A percentile compares a stretch with the other conserved stretches of the same genome.
Evolutionary conservation across 2,113 vertebrate genomes (phyloP).

Genomic region (Rutilus rutilus): DNA sequence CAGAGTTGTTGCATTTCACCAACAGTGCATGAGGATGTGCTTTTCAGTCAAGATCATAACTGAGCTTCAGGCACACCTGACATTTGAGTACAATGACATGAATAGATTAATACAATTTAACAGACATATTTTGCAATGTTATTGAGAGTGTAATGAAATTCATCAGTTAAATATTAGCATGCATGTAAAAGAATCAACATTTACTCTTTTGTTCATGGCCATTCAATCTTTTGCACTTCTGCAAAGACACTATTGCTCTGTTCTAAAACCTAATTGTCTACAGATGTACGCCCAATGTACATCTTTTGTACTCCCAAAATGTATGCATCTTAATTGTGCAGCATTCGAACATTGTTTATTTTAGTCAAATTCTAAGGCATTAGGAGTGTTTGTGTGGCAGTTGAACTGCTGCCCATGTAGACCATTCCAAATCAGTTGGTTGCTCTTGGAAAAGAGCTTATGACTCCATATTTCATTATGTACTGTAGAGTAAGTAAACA

Average conservation of each 20-base stretch:
- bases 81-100: conserved; percentile 4
- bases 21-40: conserved; percentile 11
- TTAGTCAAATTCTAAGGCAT: not conserved
- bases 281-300: not conserved
- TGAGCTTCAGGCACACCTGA: not conserved
- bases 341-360: not conserved
- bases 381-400: not conserved
- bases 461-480: not conserved
- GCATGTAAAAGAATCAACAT: not conserved
- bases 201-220: not conserved
- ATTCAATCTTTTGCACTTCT: not conserved
- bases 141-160: not conserved
- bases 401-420: not conserved
- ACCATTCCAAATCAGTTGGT: not conserved
- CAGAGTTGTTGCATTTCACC: conserved; percentile 31
- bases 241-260: too few relatives aligned
- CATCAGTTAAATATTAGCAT: not conserved
- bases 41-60: conserved; percentile 12
- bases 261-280: not conserved
- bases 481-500: not conserved
- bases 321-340: not conserved
- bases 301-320: not conserved
- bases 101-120: not conserved
- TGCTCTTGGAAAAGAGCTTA: not conserved
- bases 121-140: not conserved